These are phyloP conservation scores for Enoplosus armatus DNA, from an alignment of 2,797 vertebrate genomes.

Conservation along the genomic window DNA sequence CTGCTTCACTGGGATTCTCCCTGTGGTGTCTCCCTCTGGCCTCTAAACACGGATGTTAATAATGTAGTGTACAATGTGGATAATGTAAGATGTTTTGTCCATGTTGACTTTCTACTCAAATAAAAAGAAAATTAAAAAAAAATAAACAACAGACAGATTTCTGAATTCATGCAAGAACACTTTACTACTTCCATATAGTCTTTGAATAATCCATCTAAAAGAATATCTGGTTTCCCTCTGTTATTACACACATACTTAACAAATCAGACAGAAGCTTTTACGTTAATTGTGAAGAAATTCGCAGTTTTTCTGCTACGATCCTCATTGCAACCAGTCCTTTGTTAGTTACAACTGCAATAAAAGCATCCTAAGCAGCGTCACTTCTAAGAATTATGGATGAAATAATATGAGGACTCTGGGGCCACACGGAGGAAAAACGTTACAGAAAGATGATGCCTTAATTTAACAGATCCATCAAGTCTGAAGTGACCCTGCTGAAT, in stretches of 20 bases:
- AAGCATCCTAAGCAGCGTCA: background rate
- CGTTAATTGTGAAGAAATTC: background rate
- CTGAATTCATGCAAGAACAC: background rate
- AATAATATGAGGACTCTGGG: conserved; percentile 33
- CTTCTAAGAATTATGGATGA: conserved; percentile 40
- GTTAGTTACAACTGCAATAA: conserved; percentile 24
- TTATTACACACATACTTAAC: background rate
- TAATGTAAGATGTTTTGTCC: no score
- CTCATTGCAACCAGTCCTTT: no score
- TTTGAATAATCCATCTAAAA: conserved; percentile 13
- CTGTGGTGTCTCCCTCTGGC: background rate
- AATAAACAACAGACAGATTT: background rate
- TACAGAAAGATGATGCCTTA: conserved; percentile 7
- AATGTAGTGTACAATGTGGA: no score
- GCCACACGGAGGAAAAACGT: background rate
- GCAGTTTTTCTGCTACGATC: background rate
- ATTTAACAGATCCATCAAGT: conserved; percentile 37
- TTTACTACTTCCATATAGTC: background rate
- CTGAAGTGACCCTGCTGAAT: conserved; percentile 1
- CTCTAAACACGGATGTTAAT: no score
- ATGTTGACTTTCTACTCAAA: no score
- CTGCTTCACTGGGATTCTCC: conserved; percentile 31
- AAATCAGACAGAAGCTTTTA: background rate
- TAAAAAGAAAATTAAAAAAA: no score
- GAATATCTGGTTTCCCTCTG: background rate